phyloP scores from a whole-genome alignment of 2,888 invertebrate species.

The Ormyrus rosae region DNA sequence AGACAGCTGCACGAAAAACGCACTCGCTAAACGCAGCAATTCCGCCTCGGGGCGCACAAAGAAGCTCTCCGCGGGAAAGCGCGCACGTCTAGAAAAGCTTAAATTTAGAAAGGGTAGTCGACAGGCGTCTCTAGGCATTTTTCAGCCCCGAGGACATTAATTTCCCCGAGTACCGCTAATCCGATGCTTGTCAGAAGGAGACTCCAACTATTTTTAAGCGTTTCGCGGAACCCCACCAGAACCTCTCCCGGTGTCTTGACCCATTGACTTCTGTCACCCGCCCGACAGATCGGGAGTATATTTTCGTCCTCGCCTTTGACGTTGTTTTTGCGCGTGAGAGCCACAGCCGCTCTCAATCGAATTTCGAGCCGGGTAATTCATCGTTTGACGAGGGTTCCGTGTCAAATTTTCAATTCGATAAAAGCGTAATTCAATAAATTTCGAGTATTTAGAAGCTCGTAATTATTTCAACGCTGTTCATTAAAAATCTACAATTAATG shows the following conservation, averaged over 20 bases:
- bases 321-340: too few relatives aligned
- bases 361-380: too few relatives aligned
- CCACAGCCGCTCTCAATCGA: too few relatives aligned
- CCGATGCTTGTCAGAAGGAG: neutral
- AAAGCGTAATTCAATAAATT: too few relatives aligned
- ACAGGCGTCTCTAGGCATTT: neutral
- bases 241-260: slow-evolving; percentile 32
- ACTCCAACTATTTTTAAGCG: slow-evolving; percentile 32
- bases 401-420: too few relatives aligned
- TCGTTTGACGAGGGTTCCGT: too few relatives aligned
- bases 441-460: too few relatives aligned
- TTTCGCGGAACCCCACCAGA: slow-evolving; percentile 9
- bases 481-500: too few relatives aligned
- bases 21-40: slow-evolving; percentile 4
- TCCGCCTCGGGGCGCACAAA: neutral
- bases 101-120: slow-evolving; percentile 17
- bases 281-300: neutral
- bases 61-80: slow-evolving; percentile 2
- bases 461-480: too few relatives aligned
- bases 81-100: neutral
- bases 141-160: slow-evolving; percentile 16
- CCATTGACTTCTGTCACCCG: slow-evolving; percentile 40
- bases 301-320: slow-evolving; percentile 10
- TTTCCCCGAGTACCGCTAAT: slow-evolving; percentile 2
- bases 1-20: neutral